Percentiles rank a stretch among this genome's conserved stretches.
Conservation (phyloP, 2,888 invertebrate species). For the Antheraea assamensis region DNA sequence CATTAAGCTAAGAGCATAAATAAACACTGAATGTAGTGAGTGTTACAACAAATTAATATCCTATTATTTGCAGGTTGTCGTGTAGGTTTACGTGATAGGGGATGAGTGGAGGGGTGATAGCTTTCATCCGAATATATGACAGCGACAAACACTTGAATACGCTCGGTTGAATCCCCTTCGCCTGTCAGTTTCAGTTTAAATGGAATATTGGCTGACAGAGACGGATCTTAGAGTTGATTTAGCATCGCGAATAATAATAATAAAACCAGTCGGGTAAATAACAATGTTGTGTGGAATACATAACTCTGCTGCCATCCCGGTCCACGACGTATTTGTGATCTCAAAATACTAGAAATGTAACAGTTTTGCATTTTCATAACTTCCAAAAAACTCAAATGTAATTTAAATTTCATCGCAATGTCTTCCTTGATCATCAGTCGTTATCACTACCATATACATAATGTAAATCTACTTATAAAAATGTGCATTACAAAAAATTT, state of each 20-base stretch:
- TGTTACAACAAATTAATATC: not conserved
- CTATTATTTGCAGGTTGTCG: not conserved
- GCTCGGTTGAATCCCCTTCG: constrained; percentile 45
- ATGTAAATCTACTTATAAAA: no score
- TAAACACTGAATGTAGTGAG: not conserved
- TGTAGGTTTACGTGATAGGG: not conserved
- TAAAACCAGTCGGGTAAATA: not conserved
- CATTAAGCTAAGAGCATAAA: not conserved
- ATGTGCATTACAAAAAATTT: no score
- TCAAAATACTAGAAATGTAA: no score
- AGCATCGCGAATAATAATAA: not conserved
- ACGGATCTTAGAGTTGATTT: not conserved
- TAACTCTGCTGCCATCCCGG: no score
- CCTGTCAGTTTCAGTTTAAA: constrained; percentile 31
- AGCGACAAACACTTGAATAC: constrained; percentile 49
- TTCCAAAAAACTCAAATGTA: no score
- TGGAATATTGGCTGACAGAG: not conserved
- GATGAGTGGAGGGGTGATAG: constrained; percentile 28
- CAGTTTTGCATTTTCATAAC: no score
- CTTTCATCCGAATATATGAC: constrained; percentile 45
- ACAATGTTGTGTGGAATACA: no score
- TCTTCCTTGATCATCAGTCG: no score
- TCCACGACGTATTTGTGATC: no score
- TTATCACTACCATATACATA: no score
- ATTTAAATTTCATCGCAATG: no score